Evolutionary conservation across 2,797 vertebrate genomes (phyloP), one percentile per base, ranked within the genome.

Genomic region (Bovichtus diacanthus): DNA sequence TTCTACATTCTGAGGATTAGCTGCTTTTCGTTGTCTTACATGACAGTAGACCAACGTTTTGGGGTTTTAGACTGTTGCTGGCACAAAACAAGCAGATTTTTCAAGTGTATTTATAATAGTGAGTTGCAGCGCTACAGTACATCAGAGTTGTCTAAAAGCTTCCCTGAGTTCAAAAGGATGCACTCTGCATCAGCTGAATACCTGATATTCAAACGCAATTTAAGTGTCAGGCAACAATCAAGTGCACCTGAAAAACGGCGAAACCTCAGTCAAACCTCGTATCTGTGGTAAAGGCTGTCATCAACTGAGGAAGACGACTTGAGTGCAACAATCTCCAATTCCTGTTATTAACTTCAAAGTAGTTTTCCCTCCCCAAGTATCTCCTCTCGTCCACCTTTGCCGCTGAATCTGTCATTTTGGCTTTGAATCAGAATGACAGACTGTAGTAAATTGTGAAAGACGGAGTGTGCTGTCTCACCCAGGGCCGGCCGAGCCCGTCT

Each of bases 351-450:
- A 79, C 74, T 64, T 76, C 66, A 25, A 56, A 78, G 75, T 76
- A 70, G 61, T 67, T 80, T 27, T n/a, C 38, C 39, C 38, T 66
- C 34, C 50, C 13, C 46, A 31, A 59, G 61, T 71, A 47, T 23
- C 58, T 74, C 41, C 34, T 67, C 63, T 80, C 8, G 36, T 55
- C 65, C 74, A 46, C 76, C 74, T 81, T 65, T 63, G 9, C 34
- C 11, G 21, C 39, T 46, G 21, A 76, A 75, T 81, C 65, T 79
- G 78, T 83, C 81, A 63, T 76, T 66, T 68, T 88, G 88, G 82
- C 86, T 82, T 64, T 62, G 2, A 9, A 63, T 81, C 72, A 60
- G 31, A 67, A 18, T 49, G 78, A 86, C 89, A 90, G 84, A 78
- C 61, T 81, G 76, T 76, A 51, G 76, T 55, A 58, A 73, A 72